Evolutionary conservation across 2,797 vertebrate species (phyloP).

Genomic region (Syngnathus rostellatus): DNA sequence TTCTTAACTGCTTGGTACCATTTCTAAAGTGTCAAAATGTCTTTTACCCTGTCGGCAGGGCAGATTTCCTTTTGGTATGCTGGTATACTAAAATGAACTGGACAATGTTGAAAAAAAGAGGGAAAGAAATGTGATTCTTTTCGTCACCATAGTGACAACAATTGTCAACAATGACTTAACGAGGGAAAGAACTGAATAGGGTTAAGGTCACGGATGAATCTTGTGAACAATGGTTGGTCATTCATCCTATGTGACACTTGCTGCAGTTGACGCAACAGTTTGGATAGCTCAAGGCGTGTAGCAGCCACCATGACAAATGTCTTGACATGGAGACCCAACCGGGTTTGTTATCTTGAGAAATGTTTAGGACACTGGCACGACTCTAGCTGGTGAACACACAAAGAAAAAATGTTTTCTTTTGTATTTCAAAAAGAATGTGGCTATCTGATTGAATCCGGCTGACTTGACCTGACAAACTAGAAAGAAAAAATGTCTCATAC

Average conservation of each 20-base stretch:
- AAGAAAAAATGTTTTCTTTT: neutral
- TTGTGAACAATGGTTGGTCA: neutral
- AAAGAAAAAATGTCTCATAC: neutral
- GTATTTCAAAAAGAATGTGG: neutral
- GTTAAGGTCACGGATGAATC: neutral
- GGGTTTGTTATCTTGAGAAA: neutral
- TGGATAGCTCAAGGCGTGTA: neutral
- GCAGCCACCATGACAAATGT: neutral
- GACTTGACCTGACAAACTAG: neutral
- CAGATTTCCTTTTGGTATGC: neutral
- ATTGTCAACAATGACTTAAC: too few relatives aligned
- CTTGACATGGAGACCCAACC: neutral
- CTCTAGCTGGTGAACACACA: neutral
- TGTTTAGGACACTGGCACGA: neutral
- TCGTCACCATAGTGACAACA: too few relatives aligned
- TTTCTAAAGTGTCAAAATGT: too few relatives aligned
- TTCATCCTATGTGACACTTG: neutral
- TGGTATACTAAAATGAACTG: neutral
- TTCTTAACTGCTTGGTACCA: too few relatives aligned
- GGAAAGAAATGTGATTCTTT: too few relatives aligned
- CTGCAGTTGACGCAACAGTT: neutral
- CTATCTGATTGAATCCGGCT: neutral
- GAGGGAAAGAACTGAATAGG: neutral
- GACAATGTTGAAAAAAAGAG: neutral
- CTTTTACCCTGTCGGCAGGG: too few relatives aligned